phyloP scores from a whole-genome alignment of 37 sponge, comb jelly and placozoan species.

The Agelas oroides region DNA sequence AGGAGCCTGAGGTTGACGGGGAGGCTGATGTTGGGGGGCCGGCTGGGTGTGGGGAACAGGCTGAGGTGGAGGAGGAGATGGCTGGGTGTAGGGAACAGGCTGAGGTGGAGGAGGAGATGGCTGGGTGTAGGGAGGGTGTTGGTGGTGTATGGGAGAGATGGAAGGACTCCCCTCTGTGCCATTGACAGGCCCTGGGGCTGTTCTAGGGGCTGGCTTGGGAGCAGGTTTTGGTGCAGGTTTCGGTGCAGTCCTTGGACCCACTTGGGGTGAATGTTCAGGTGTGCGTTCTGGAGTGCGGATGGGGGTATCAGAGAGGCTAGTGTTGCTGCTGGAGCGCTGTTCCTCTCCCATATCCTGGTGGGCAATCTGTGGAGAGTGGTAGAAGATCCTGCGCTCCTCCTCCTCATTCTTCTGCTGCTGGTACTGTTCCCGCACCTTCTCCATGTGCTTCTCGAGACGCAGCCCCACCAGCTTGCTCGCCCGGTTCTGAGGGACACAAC shows the following conservation, averaged over 20 bases:
- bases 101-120: too few species aligned
- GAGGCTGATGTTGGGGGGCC: not conserved
- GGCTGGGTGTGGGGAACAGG: not conserved
- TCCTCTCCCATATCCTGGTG: not conserved
- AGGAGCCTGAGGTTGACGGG: not conserved
- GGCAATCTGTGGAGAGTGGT: constrained; percentile 7
- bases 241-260: too few species aligned
- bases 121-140: not conserved
- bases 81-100: not conserved
- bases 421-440: constrained; percentile 66
- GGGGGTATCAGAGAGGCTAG: not conserved
- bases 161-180: too few species aligned
- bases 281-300: not conserved
- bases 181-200: not conserved
- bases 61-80: not conserved
- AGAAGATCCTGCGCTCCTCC: constrained; percentile 31
- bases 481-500: constrained; percentile 15
- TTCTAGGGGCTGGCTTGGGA: not conserved
- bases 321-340: too few species aligned
- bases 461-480: constrained; percentile 54
- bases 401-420: constrained; percentile 53
- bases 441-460: constrained; percentile 67
- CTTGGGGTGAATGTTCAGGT: not conserved
- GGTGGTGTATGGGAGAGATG: too few species aligned
- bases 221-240: too few species aligned